phyloP scores from a whole-genome alignment of 2,797 vertebrate genomes.

The Acrocephalus scirpaceus region DNA sequence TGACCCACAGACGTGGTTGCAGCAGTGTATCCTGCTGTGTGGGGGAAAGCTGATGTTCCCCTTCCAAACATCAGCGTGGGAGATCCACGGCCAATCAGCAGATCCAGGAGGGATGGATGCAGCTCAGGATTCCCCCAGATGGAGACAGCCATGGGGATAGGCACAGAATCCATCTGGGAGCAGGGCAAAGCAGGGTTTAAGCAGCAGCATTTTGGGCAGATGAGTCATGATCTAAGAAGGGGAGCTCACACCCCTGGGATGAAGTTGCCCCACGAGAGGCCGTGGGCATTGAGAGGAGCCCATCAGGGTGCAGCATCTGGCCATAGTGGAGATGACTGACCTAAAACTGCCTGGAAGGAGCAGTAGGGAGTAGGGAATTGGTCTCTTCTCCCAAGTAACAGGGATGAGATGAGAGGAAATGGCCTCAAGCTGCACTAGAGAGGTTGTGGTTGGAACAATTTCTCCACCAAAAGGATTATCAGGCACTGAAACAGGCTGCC shows the following conservation, averaged over 20 bases:
- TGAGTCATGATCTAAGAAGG: not conserved
- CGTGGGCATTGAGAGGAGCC: not conserved
- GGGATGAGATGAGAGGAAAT: not conserved
- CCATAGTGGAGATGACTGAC: too few relatives aligned
- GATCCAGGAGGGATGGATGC: not conserved
- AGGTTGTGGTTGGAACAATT: not conserved
- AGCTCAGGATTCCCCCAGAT: not conserved
- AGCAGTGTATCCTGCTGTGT: not conserved
- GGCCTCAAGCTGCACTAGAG: not conserved
- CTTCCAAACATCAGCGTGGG: not conserved
- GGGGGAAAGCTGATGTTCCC: not conserved
- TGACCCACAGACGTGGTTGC: fast-evolving
- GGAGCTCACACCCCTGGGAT: not conserved
- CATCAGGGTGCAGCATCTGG: not conserved
- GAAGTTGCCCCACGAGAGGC: not conserved
- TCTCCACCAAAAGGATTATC: not conserved
- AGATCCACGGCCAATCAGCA: fast-evolving
- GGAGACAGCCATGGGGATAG: not conserved
- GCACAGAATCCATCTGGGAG: not conserved
- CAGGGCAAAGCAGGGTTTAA: not conserved
- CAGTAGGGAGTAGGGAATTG: fast-evolving
- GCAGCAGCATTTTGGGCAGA: not conserved
- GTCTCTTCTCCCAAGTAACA: not conserved
- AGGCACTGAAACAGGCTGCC: not conserved
- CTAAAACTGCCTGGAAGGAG: not conserved